These are phyloP conservation scores for Amyelois transitella DNA, from an alignment of 1,140 invertebrate species.

Conservation along the genomic window DNA sequence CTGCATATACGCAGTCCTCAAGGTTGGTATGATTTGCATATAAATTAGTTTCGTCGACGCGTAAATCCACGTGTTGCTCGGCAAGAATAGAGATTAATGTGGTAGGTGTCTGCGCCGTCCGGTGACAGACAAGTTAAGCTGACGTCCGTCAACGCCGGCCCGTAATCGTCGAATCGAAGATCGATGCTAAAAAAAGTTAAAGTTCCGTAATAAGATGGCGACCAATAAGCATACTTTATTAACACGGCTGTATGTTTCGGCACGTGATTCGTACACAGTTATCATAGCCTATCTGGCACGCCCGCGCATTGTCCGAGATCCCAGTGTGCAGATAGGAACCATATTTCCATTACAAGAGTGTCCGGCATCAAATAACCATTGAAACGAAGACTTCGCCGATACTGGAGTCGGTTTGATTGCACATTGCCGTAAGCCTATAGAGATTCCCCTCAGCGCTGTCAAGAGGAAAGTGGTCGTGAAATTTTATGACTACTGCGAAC, in stretches of 20 bases:
- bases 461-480: conserved; percentile 38
- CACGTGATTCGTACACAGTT: conserved; percentile 8
- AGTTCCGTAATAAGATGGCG: conserved; percentile 20
- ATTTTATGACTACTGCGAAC: conserved; percentile 50
- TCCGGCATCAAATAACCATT: conserved; percentile 18
- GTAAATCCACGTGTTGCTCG: conserved; percentile 67
- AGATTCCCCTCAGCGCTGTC: conserved; percentile 24
- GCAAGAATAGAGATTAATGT: conserved; percentile 65
- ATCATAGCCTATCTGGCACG: conserved; percentile 9
- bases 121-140: conserved; percentile 69
- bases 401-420: conserved; percentile 18
- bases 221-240: conserved; percentile 12
- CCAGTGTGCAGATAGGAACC: conserved; percentile 9
- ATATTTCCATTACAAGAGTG: conserved; percentile 14
- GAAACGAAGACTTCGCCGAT: conserved; percentile 4
- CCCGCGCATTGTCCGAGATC: conserved; percentile 3
- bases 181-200: conserved; percentile 64
- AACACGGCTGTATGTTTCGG: conserved; percentile 7
- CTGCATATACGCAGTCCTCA: conserved; percentile 62
- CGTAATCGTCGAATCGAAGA: conserved; percentile 68
- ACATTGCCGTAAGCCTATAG: conserved; percentile 16
- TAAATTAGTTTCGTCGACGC: conserved; percentile 67
- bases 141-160: conserved; percentile 69
- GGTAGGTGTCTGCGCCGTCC: conserved; percentile 54
- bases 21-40: conserved; percentile 66